A percentile compares a stretch with the other conserved stretches of the same genome.
phyloP scores from a whole-genome alignment of 2,797 vertebrate species.

The Acrossocheilus wenchowensis region DNA sequence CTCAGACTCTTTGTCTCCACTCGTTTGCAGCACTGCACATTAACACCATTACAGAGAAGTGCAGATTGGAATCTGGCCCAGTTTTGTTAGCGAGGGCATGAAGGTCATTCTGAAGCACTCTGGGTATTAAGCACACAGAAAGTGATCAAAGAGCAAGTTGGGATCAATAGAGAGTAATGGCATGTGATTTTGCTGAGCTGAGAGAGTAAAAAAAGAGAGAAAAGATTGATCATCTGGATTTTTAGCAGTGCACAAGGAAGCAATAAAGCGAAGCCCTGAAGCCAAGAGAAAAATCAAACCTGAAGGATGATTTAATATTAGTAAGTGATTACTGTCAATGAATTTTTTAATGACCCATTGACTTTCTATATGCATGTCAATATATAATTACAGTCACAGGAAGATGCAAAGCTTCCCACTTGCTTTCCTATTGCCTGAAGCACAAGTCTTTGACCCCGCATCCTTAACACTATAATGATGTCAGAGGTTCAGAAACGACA shows the following conservation, averaged over 20 bases:
- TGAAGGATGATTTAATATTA: slow-evolving; percentile 25
- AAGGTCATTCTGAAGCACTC: slow-evolving; percentile 24
- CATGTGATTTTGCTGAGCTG: slow-evolving; percentile 39
- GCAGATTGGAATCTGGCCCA: slow-evolving; percentile 30
- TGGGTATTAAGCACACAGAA: slow-evolving; percentile 46
- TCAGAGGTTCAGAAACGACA: slow-evolving; percentile 42
- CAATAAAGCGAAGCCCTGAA: not conserved
- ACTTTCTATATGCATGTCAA: slow-evolving; percentile 15
- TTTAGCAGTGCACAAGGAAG: not conserved
- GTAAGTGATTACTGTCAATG: not conserved
- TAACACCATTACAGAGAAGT: not conserved
- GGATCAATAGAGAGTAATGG: slow-evolving; percentile 50
- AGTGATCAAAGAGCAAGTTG: slow-evolving; percentile 52
- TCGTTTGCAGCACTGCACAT: not conserved
- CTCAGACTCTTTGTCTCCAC: not conserved
- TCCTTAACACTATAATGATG: slow-evolving; percentile 32
- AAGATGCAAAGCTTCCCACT: not conserved
- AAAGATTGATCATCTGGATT: not conserved
- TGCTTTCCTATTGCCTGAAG: slow-evolving; percentile 16
- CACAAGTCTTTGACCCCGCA: slow-evolving; percentile 28
- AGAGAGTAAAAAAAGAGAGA: not conserved
- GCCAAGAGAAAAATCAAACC: not conserved
- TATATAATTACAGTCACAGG: slow-evolving; percentile 23
- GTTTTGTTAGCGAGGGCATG: slow-evolving; percentile 13
- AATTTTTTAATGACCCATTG: not conserved